Evolutionary conservation across 2,113 vertebrate genomes (phyloP).

Genomic region (Bos taurus): DNA sequence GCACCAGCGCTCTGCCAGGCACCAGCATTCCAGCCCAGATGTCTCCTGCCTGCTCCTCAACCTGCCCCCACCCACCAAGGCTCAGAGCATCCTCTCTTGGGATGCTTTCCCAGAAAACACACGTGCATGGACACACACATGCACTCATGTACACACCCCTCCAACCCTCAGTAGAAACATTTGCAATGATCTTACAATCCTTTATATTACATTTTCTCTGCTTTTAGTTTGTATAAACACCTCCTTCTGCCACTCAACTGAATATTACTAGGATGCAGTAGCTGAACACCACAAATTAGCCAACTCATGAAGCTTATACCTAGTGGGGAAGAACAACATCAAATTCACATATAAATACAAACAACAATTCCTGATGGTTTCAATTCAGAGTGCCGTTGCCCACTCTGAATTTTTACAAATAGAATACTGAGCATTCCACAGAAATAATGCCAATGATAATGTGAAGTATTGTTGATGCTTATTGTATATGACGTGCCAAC

Average conservation of each 20-base stretch:
- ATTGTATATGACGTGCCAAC: not conserved
- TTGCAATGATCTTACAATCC: not conserved
- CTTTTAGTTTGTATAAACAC: not conserved
- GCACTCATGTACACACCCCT: not conserved
- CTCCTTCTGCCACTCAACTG: not conserved
- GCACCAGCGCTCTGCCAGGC: not conserved
- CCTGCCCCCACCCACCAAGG: not conserved
- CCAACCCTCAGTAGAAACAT: not conserved
- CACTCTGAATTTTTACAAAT: not conserved
- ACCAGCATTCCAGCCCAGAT: not conserved
- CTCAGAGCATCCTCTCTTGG: not conserved
- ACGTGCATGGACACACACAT: fast-evolving
- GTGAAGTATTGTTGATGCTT: not conserved
- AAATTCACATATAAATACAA: not conserved
- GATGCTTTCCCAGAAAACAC: not conserved
- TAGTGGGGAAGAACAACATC: not conserved
- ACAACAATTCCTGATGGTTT: not conserved
- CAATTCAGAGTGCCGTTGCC: not conserved
- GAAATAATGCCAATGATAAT: not conserved
- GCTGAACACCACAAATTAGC: not conserved
- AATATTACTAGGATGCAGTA: not conserved
- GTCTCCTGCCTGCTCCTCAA: not conserved
- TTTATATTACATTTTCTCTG: not conserved
- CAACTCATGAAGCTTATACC: not conserved
- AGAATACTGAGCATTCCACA: not conserved